Evolutionary conservation across 2,113 vertebrate species (phyloP).

Genomic region (Lepisosteus osseus): DNA sequence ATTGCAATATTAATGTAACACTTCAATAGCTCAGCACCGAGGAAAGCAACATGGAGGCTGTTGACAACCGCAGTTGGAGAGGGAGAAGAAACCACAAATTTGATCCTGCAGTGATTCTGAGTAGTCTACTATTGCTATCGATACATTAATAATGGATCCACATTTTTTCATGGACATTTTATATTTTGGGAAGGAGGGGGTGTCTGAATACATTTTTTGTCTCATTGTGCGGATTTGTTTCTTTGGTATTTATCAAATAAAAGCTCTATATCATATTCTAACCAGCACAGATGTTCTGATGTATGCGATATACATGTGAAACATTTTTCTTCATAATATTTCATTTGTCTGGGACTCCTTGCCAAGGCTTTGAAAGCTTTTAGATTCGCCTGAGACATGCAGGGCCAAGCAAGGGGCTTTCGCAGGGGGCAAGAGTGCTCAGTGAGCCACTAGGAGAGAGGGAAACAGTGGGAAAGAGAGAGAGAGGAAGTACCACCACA

Average conservation of each 20-base stretch:
- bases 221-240: too few relatives aligned
- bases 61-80: constrained; percentile 18
- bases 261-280: too few relatives aligned
- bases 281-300: too few relatives aligned
- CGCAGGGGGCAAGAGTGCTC: constrained; percentile 42
- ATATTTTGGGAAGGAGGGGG: too few relatives aligned
- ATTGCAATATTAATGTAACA: constrained; percentile 51
- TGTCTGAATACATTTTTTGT: too few relatives aligned
- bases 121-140: too few relatives aligned
- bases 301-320: too few relatives aligned
- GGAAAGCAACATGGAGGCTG: constrained; percentile 22
- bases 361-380: constrained; percentile 28
- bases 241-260: too few relatives aligned
- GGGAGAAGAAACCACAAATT: constrained; percentile 12
- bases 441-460: constrained; percentile 49
- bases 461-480: constrained; percentile 43
- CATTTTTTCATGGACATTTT: too few relatives aligned
- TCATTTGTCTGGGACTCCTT: constrained; percentile 69
- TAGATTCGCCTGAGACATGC: constrained; percentile 66
- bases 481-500: constrained; percentile 53
- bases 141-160: too few relatives aligned
- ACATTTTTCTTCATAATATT: constrained; percentile 17
- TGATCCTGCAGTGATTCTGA: not conserved
- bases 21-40: constrained; percentile 26
- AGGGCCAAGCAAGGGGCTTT: constrained; percentile 59